A percentile compares a stretch with the other conserved stretches of the same genome.
These are phyloP conservation scores for Esox lucius DNA, from an alignment of 2,797 vertebrate species.

Conservation along the genomic window DNA sequence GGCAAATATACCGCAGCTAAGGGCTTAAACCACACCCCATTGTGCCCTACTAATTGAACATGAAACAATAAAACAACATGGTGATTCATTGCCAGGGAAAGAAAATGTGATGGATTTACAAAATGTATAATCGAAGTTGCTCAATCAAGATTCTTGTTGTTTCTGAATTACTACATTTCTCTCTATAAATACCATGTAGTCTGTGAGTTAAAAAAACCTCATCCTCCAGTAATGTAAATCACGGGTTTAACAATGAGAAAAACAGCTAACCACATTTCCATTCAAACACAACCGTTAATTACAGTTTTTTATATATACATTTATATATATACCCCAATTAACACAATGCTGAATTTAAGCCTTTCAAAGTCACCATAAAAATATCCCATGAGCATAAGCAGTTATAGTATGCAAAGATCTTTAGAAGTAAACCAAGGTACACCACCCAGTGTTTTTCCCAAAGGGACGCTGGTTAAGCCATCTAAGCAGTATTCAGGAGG, in stretches of 20 bases:
- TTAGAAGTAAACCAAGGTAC: too few species aligned
- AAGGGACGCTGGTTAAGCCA: too few species aligned
- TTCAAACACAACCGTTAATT: constrained; percentile 55
- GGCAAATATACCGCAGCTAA: too few species aligned
- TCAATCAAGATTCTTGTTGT: constrained; percentile 17
- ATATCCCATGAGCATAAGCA: background rate
- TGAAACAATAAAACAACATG: background rate
- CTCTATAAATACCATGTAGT: background rate
- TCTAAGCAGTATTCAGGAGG: background rate
- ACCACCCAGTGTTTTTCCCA: too few species aligned
- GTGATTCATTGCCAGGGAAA: background rate
- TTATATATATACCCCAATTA: constrained; percentile 14
- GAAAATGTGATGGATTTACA: background rate
- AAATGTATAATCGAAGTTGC: constrained; percentile 1
- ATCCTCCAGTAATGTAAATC: constrained; percentile 25
- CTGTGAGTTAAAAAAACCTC: constrained; percentile 19
- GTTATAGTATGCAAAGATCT: too few species aligned
- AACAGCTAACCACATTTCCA: constrained; percentile 60
- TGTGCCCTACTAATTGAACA: too few species aligned
- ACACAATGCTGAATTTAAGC: constrained; percentile 32
- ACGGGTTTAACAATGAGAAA: constrained; percentile 38
- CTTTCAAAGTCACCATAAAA: constrained; percentile 16
- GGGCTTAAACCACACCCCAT: too few species aligned
- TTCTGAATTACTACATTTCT: background rate
- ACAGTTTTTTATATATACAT: background rate